Evolutionary conservation across 2,797 vertebrate species (phyloP).

Genomic region (Gouania willdenowi): DNA sequence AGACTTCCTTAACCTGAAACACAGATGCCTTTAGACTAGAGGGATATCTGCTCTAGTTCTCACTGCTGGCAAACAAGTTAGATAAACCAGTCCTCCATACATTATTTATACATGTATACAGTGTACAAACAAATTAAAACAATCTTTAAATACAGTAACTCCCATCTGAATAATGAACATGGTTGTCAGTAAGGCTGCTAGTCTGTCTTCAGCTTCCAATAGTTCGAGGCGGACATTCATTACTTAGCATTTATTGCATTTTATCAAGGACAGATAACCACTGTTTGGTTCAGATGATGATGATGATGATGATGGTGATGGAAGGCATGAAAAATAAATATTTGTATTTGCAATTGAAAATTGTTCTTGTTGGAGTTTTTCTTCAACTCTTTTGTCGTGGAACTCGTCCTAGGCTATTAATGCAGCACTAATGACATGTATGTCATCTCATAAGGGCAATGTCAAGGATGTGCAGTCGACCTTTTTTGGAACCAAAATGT

Average conservation of each 20-base stretch:
- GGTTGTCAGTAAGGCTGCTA: slow-evolving; percentile 11
- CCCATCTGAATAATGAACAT: slow-evolving; percentile 16
- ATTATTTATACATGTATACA: slow-evolving; percentile 35
- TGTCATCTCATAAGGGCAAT: too few species aligned
- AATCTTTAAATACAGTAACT: neutral
- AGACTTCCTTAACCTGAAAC: slow-evolving; percentile 19
- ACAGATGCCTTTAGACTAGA: slow-evolving; percentile 2
- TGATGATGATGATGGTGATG: too few species aligned
- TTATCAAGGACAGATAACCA: too few species aligned
- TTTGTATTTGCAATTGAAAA: too few species aligned
- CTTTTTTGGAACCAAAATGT: too few species aligned
- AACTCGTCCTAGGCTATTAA: too few species aligned
- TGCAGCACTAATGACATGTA: too few species aligned
- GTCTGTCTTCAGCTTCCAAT: slow-evolving; percentile 44
- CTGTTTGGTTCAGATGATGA: too few species aligned
- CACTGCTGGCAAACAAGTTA: neutral
- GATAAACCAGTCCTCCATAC: slow-evolving; percentile 20
- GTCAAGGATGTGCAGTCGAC: too few species aligned
- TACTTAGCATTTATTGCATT: slow-evolving; percentile 7
- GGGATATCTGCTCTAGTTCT: slow-evolving; percentile 9
- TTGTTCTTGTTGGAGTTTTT: too few species aligned
- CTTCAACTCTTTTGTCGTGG: too few species aligned
- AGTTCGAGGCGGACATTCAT: slow-evolving; percentile 11
- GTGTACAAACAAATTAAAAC: neutral
- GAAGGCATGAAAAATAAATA: too few species aligned